Evolutionary conservation across 2,113 vertebrate species (phyloP).

Genomic region (Eudyptes chrysolophus): DNA sequence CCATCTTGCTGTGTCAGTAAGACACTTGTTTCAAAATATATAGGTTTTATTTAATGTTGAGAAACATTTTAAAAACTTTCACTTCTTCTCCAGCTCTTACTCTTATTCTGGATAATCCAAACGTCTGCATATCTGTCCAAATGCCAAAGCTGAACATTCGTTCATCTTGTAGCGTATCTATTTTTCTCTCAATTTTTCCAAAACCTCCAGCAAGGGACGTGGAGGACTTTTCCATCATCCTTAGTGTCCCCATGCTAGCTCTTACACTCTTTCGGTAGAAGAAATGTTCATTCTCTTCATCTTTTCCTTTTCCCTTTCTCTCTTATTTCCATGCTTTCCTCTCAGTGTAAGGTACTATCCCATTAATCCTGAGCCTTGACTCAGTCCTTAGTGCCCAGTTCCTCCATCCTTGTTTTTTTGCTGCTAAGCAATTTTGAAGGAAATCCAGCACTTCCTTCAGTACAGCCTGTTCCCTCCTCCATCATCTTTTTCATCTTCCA

Average conservation of each 20-base stretch:
- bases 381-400: background rate
- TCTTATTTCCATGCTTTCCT: background rate
- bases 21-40: background rate
- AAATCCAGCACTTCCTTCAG: background rate
- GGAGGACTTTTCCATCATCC: background rate
- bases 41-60: background rate
- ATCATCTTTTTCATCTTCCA: background rate
- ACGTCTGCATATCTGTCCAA: background rate
- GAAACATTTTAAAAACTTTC: background rate
- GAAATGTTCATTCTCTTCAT: background rate
- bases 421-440: background rate
- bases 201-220: background rate
- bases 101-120: background rate
- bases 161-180: background rate
- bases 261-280: background rate
- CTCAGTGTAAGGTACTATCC: background rate
- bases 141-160: background rate
- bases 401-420: background rate
- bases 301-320: background rate
- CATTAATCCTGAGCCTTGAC: background rate
- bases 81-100: background rate
- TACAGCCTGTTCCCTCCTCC: background rate
- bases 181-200: background rate
- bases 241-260: background rate
- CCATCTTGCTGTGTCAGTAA: background rate